Percentiles rank a stretch among this genome's conserved stretches.
Conservation (phyloP, 2,888 invertebrate species). For the Heteromurus nitidus region DNA sequence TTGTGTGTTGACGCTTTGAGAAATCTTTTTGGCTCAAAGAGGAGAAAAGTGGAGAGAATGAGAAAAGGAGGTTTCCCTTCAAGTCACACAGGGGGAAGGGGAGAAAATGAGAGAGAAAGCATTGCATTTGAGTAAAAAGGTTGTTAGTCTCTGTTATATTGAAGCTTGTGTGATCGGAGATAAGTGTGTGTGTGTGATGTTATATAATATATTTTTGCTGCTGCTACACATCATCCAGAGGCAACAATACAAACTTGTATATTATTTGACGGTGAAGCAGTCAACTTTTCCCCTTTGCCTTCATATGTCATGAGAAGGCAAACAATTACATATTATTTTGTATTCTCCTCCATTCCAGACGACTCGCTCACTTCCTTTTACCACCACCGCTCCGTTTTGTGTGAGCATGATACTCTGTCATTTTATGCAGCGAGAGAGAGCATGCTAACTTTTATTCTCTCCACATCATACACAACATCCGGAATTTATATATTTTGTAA, state of each 20-base stretch:
- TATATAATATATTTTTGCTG: constrained; percentile 13
- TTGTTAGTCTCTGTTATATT: neutral
- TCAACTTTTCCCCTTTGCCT: constrained; percentile 63
- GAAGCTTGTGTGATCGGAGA: constrained; percentile 16
- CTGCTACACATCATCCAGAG: neutral
- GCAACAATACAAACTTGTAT: constrained; percentile 20
- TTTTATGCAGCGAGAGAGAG: constrained; percentile 33
- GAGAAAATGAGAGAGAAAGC: constrained; percentile 27
- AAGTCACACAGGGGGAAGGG: constrained; percentile 1
- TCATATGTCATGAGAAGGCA: constrained; percentile 62
- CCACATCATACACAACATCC: constrained; percentile 47
- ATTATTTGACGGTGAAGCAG: constrained; percentile 49
- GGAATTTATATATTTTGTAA: constrained; percentile 47
- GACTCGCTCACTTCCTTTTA: constrained; percentile 43
- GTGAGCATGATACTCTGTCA: constrained; percentile 14
- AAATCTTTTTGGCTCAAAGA: constrained; percentile 10
- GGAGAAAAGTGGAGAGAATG: neutral
- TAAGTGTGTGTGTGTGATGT: constrained; percentile 15
- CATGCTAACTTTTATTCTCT: constrained; percentile 35
- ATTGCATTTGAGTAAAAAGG: neutral
- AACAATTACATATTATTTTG: constrained; percentile 61
- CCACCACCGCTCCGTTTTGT: constrained; percentile 22
- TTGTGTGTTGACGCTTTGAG: neutral
- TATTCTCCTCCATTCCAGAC: constrained; percentile 53
- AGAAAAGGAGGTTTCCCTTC: neutral